Evolutionary conservation across 2,888 invertebrate species (phyloP).

Genomic region (Plebejus argus): DNA sequence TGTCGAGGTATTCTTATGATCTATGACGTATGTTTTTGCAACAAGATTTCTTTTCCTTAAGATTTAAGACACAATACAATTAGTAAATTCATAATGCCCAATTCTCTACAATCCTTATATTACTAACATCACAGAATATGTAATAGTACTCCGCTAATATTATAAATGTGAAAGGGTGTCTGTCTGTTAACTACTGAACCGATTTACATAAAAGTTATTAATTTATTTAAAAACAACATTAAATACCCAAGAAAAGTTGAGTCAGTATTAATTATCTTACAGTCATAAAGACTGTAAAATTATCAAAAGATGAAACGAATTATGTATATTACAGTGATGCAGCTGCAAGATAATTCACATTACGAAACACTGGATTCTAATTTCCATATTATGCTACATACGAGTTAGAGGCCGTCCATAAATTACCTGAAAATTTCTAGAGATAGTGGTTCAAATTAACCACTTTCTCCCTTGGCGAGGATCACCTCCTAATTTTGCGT

Average conservation of each 20-base stretch:
- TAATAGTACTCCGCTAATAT: too few relatives aligned
- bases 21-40: constrained; percentile 8
- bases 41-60: neutral
- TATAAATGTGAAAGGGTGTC: too few relatives aligned
- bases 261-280: too few relatives aligned
- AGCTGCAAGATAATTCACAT: neutral
- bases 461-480: neutral
- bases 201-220: too few relatives aligned
- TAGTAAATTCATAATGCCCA: too few relatives aligned
- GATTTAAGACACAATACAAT: neutral
- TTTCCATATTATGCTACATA: neutral
- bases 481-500: too few relatives aligned
- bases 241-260: too few relatives aligned
- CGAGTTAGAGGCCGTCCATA: neutral
- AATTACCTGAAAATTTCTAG: neutral
- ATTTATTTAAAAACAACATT: too few relatives aligned
- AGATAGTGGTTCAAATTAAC: neutral
- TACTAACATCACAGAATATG: too few relatives aligned
- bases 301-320: neutral
- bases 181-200: too few relatives aligned
- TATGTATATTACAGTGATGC: neutral
- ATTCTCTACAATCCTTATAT: too few relatives aligned
- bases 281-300: too few relatives aligned
- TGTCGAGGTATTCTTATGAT: neutral
- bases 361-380: neutral